Evolutionary conservation across 2,888 invertebrate species (phyloP), one percentile per base, ranked within the genome.

Genomic region (Nebria salina): DNA sequence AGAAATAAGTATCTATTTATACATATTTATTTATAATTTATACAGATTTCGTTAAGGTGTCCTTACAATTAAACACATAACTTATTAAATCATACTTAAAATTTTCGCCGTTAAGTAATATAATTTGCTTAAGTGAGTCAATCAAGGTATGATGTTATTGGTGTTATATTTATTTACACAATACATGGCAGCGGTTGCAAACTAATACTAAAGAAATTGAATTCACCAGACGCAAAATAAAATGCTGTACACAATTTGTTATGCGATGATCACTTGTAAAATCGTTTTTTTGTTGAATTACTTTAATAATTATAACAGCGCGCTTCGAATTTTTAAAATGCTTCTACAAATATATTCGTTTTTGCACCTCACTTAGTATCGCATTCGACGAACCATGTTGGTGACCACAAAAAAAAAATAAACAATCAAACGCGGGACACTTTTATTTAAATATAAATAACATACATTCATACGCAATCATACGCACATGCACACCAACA

Each of bases 221-320:
- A 54, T 34, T 34, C 8, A 54, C 4, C 54, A 54, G 70, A 26
- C 70, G 70, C 70, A 11, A 66, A 20, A 26, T 11, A 20, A 70
- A 70, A 70, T 25, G 70, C 70, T 70, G 25, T 70, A 70, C 20
- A 70, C n/a, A 70, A 70, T 70, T 70, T 70, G n/a, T 25, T 70
- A 20, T 54, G 54, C 54, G 11, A 54, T 54, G 11, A 54, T 54
- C 4, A 54, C 8, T 54, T 11, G 54, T 54, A 54, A 54, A 54
- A 54, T 54, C 54, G 8, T 43, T 43, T 43, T 54, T 54, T 13
- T 54, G 54, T 34, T 34, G 34, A 34, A 34, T 34, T 34, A 34
- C 34, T 34, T 34, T 34, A 34, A 34, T 34, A 34, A 34, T 34
- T 34, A 5, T 34, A 34, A 34, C 34, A 34, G 1, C 20, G 20